Base-by-base conservation (phyloP, 2,113 vertebrate genomes). In the Microcebus tavaratra region DNA sequence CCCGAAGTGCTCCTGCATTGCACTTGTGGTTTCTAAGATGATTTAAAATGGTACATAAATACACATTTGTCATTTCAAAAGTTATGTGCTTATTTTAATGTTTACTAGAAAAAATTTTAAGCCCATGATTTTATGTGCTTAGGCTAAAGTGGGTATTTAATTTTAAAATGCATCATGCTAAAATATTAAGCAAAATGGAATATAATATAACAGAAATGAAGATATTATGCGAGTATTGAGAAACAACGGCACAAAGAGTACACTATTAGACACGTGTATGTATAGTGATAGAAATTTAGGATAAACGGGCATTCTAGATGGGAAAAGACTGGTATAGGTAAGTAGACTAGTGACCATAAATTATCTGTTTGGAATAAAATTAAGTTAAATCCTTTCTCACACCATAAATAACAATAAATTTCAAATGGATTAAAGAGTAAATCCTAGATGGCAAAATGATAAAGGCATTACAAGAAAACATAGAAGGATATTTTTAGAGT, bases 111-210 rank as follows among this genome's bases (percentile, higher is more conserved):
- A 90, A 67, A 94, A 42, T 31, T 17, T 68, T 85, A 91, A 83
- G 48, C 25, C 87, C 63, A 55, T 67, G 59, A 75, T 83, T 92
- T 94, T 80, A 87, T 5, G 23, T 80, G 63, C 48, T 88, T 83
- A 91, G 75, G 55, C 68, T 87, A 68, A 89, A 80, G 68, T 20
- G 27, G 85, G 34, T 57, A 94, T 42, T 95, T 89, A 73, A 21
- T 88, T 92, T 97, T 70, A 83, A 93, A 95, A 86, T 76, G 34
- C 31, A 86, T 72, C 63, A 59, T 68, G 63, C n/a, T 88, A 88
- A 42, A 61, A 89, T 73, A 67, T 50, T 92, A 90, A 91, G 76
- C n/a, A 90, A 79, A 70, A n/a, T 90, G 23, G 61, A 61, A 67
- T 57, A 17, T 45, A 11, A 53, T 42, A 63, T 34, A 85, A 78